Base-by-base conservation (phyloP, 2,888 invertebrate genomes). In the Blastobasis adustella region DNA sequence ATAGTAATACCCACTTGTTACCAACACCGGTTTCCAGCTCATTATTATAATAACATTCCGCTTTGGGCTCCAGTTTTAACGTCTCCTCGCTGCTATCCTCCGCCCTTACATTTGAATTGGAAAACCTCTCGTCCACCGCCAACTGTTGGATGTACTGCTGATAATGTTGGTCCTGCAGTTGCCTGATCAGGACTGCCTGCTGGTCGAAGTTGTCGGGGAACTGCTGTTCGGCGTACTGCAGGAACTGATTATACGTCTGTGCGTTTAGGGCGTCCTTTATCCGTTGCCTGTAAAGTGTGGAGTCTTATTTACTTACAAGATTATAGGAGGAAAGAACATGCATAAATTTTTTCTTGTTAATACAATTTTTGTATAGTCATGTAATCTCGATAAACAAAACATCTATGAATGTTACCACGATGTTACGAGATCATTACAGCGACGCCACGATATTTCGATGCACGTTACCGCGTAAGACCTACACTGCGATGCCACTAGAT, bases 61-160 rank as follows among this genome's bases (percentile, higher is more conserved):
- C 67, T 4, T 69, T 69, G 46, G 58, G 61, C 49, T 58, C 59
- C 5, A 56, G 57, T 49, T 62, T 66, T 5, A 69, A 69, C 46
- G 61, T 61, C 5, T 61, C 59, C 39, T 65, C 59, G 1, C 53
- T 53, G 4, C 67, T 65, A 4, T 76, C 77, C 1, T 62, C 61
- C 50, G 73, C 73, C 5, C 69, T 73, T 39, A 85, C 67, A 55
- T 70, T 80, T 0, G 82, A 77, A 56, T 82, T 83, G 5, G 84
- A 81, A 37, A 86, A 70, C 55, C 85, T 62, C 53, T 84, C 75
- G 55, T 87, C 84, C 1, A 90, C 86, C 0, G 92, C 93, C 43
- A 98, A 87, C 78, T 99, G 99, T 67, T 98, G 96, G 93, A 99
- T 98, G 79, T 99, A 99, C 73, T 99, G 98, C 74, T 98, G 97